Conservation (phyloP, 2,888 invertebrate species). For the Selenia dentaria region DNA sequence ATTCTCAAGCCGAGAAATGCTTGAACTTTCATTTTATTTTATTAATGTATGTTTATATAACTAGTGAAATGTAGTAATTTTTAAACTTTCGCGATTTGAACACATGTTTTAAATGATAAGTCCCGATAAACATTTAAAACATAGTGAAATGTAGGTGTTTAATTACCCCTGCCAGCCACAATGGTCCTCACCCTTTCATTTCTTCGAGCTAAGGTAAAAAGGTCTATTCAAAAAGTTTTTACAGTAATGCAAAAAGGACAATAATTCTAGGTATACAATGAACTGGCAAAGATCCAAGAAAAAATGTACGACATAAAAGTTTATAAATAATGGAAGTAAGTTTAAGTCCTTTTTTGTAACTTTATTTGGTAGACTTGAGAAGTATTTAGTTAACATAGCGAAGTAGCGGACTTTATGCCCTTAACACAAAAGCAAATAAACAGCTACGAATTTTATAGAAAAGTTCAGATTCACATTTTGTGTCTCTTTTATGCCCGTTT, state of each 20-base stretch:
- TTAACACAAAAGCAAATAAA: too few relatives aligned
- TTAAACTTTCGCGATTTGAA: too few relatives aligned
- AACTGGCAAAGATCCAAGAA: constrained; percentile 17
- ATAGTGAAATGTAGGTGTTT: too few relatives aligned
- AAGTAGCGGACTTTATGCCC: constrained; percentile 14
- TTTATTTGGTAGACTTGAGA: constrained; percentile 17
- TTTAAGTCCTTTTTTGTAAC: constrained; percentile 12
- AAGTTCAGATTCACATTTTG: constrained; percentile 26
- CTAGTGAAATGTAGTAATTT: too few relatives aligned
- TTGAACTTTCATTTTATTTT: too few relatives aligned
- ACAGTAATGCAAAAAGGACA: neutral
- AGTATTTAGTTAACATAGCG: constrained; percentile 5
- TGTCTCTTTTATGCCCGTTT: constrained; percentile 39
- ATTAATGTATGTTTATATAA: too few relatives aligned
- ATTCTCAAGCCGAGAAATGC: too few relatives aligned
- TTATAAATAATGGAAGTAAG: constrained; percentile 14
- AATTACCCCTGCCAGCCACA: too few relatives aligned
- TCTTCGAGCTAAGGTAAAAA: too few relatives aligned
- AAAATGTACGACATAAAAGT: constrained; percentile 15
- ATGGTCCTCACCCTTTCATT: too few relatives aligned
- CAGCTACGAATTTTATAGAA: constrained; percentile 16
- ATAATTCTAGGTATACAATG: constrained; percentile 7
- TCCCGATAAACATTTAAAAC: too few relatives aligned
- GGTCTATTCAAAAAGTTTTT: neutral
- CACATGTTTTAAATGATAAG: too few relatives aligned